phyloP scores from a whole-genome alignment of 2,888 invertebrate genomes.

The Plagodis pulveraria region DNA sequence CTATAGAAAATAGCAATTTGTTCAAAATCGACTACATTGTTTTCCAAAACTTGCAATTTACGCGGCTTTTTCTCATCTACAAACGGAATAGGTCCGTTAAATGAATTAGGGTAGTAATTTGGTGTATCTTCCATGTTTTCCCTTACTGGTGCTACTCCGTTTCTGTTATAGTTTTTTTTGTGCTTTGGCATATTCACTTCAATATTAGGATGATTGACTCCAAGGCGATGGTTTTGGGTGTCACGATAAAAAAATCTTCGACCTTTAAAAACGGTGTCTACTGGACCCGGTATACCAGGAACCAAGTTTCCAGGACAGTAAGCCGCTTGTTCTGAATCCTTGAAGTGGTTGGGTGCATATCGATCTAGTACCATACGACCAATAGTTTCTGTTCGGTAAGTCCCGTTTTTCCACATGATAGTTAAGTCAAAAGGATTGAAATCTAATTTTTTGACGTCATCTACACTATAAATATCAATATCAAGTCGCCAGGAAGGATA shows the following conservation, averaged over 20 bases:
- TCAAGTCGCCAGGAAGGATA: slow-evolving; percentile 75
- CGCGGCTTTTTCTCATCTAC: slow-evolving; percentile 43
- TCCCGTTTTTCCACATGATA: slow-evolving; percentile 68
- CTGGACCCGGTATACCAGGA: slow-evolving; percentile 78
- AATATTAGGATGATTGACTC: slow-evolving; percentile 50
- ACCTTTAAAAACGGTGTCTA: slow-evolving; percentile 80
- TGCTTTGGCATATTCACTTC: slow-evolving; percentile 46
- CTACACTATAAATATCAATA: slow-evolving; percentile 69
- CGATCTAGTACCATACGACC: slow-evolving; percentile 76
- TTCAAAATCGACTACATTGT: slow-evolving; percentile 43
- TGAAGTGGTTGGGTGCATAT: slow-evolving; percentile 78
- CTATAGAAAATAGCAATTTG: slow-evolving; percentile 91
- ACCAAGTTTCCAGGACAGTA: slow-evolving; percentile 65
- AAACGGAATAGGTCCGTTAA: slow-evolving; percentile 49
- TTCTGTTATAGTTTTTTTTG: slow-evolving; percentile 44
- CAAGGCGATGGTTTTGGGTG: slow-evolving; percentile 72
- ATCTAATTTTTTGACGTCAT: slow-evolving; percentile 60
- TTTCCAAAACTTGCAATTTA: slow-evolving; percentile 39
- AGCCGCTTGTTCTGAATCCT: slow-evolving; percentile 79
- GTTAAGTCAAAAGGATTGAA: slow-evolving; percentile 79
- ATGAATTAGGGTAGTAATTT: slow-evolving; percentile 53
- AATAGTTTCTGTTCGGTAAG: slow-evolving; percentile 76
- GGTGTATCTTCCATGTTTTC: slow-evolving; percentile 48
- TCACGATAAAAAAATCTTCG: slow-evolving; percentile 80
- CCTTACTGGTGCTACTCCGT: slow-evolving; percentile 46